Evolutionary conservation across 35 echinoderm and acorn worm genomes (phyloP), one percentile per base, ranked within the genome.

Genomic region (Hemicentrotus pulcherrimus): DNA sequence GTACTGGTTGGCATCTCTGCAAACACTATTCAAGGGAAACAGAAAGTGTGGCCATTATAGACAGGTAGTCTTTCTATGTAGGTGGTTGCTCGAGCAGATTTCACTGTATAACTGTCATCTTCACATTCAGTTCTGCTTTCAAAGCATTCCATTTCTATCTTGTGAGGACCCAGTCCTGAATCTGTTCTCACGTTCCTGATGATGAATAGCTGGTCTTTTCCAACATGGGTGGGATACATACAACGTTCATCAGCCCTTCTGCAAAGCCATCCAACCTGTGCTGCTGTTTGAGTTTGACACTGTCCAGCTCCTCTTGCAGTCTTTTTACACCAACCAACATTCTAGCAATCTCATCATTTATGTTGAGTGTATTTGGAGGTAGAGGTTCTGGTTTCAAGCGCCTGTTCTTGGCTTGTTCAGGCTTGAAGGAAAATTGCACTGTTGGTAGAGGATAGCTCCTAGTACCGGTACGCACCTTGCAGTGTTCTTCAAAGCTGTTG

Each of bases 181-280:
- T 41, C 61, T 70, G 61, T 70, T 70, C 8, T 50, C 48, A 70
- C 24, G 22, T 70, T 78, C 52, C 52, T 59, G 52, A 59, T 59
- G 22, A 78, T 78, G 65, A 78, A 78, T 78, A 78, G 88, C 46
- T 33, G 32, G 32, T 47, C 46, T 93, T 93, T 58, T 93, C 91
- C 48, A 33, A 93, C 91, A 93, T 93, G 18, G 91, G 91, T 48
- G 91, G 91, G 48, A 93, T 93, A 55, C 91, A 48, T 14, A 93
- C 91, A 93, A 58, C 91, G n/a, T 58, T 58, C 30, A 47, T 28
- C 16, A 93, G 28, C 32, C 48, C 32, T 31, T 93, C 91, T 47
- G 91, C 91, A 47, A 93, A 93, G 46, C 30, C 91, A 58, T 93
- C 91, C 28, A 93, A 93, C 19, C 46, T 32, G 58, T 93, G 32